Percentiles rank a stretch among this genome's conserved stretches.
Evolutionary conservation across 1,140 invertebrate species (phyloP).

Genomic region (Procambarus clarkii): DNA sequence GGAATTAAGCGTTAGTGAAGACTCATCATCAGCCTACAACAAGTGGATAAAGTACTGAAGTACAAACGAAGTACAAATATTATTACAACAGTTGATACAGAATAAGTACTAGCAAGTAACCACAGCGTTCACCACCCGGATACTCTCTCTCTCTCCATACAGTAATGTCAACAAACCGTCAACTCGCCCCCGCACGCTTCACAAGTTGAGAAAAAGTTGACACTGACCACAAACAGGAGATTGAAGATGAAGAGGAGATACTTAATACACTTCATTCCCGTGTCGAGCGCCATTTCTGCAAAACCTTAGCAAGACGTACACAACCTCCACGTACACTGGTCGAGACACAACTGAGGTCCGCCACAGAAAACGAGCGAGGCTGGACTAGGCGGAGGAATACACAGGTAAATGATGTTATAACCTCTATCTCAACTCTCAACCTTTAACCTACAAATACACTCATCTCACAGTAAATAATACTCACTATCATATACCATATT

Average conservation of each 20-base stretch:
- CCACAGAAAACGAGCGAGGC: neutral
- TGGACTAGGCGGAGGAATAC: conserved; percentile 51
- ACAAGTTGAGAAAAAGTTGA: neutral
- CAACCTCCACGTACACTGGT: conserved; percentile 46
- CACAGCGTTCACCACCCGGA: too few species aligned
- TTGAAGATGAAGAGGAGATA: conserved; percentile 72
- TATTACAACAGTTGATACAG: too few species aligned
- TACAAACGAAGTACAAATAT: too few species aligned
- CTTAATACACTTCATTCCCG: conserved; percentile 71
- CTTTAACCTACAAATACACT: neutral
- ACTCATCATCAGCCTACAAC: too few species aligned
- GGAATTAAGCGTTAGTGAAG: too few species aligned
- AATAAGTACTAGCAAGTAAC: too few species aligned
- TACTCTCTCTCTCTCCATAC: too few species aligned
- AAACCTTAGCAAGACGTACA: conserved; percentile 20
- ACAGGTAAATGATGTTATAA: conserved; percentile 34
- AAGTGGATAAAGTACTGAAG: too few species aligned
- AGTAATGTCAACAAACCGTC: neutral
- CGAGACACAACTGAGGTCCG: conserved; percentile 43
- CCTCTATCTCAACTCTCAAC: neutral
- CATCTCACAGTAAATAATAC: neutral
- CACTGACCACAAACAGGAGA: conserved; percentile 70
- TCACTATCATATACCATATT: neutral
- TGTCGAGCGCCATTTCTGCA: conserved; percentile 65
- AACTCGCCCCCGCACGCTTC: neutral